Percentiles rank a stretch among this genome's conserved stretches.
phyloP scores from a whole-genome alignment of 1,140 invertebrate genomes.

The Zaprionus kolodkinae region DNA sequence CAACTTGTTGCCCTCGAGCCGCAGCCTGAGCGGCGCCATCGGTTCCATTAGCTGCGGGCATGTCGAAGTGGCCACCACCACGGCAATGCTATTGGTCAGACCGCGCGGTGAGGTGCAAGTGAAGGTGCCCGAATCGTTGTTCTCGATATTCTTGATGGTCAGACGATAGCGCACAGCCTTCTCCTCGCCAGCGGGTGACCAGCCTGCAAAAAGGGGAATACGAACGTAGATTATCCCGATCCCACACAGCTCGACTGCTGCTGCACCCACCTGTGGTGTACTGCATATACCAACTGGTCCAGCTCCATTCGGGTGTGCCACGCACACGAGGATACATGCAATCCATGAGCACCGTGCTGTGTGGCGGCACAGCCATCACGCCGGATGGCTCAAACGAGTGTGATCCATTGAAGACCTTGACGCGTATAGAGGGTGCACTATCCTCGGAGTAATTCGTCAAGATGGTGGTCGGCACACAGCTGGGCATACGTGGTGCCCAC shows the following conservation, averaged over 20 bases:
- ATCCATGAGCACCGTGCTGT: conserved; percentile 92
- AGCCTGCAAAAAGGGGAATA: conserved; percentile 86
- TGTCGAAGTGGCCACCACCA: conserved; percentile 89
- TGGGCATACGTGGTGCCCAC: conserved; percentile 90
- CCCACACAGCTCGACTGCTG: not conserved
- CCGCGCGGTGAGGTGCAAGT: conserved; percentile 93
- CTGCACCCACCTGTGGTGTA: conserved; percentile 89
- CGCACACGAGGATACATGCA: conserved; percentile 90
- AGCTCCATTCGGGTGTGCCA: conserved; percentile 94
- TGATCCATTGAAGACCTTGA: conserved; percentile 91
- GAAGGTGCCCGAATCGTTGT: conserved; percentile 92
- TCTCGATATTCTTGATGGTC: conserved; percentile 92
- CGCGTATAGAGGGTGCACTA: conserved; percentile 92
- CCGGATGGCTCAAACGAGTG: conserved; percentile 91
- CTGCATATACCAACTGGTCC: conserved; percentile 91
- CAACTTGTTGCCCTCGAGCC: conserved; percentile 88
- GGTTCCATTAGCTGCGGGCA: conserved; percentile 85
- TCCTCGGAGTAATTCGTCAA: conserved; percentile 94
- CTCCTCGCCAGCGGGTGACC: conserved; percentile 91
- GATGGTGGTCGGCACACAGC: conserved; percentile 91
- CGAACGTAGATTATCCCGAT: not conserved
- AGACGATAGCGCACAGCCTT: conserved; percentile 92
- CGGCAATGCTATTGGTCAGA: conserved; percentile 90
- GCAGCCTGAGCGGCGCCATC: conserved; percentile 85
- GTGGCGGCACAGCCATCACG: conserved; percentile 91